Conservation (phyloP, 2,113 vertebrate species). For the Globicephala melas region DNA sequence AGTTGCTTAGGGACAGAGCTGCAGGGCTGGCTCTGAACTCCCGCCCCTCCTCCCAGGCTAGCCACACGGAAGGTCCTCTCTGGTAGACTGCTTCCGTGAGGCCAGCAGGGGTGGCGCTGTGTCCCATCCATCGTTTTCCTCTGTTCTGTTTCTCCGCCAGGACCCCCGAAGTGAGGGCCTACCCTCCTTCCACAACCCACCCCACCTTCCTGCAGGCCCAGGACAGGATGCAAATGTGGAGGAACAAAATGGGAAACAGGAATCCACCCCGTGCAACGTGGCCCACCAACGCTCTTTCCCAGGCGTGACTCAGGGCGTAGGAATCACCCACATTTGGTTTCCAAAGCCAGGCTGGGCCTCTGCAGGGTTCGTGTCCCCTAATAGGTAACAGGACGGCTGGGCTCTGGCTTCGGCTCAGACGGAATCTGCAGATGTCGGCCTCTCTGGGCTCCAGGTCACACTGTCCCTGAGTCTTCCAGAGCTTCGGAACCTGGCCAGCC, state of each 20-base stretch:
- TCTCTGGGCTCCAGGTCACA: neutral
- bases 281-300: neutral
- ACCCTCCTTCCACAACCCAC: neutral
- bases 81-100: neutral
- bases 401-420: neutral
- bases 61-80: neutral
- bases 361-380: neutral
- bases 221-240: neutral
- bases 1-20: neutral
- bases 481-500: neutral
- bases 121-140: accelerated
- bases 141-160: neutral
- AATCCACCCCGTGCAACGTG: neutral
- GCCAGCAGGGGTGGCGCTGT: accelerated
- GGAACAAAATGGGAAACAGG: neutral
- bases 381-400: neutral
- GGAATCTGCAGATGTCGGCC: neutral
- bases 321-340: neutral
- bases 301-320: constrained; percentile 20
- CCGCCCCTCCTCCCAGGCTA: neutral
- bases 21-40: neutral
- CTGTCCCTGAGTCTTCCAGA: neutral
- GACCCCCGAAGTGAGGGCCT: neutral
- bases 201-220: neutral
- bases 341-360: neutral